Base-by-base conservation (phyloP, 2,113 vertebrate genomes). In the Neolamprologus falcicula region DNA sequence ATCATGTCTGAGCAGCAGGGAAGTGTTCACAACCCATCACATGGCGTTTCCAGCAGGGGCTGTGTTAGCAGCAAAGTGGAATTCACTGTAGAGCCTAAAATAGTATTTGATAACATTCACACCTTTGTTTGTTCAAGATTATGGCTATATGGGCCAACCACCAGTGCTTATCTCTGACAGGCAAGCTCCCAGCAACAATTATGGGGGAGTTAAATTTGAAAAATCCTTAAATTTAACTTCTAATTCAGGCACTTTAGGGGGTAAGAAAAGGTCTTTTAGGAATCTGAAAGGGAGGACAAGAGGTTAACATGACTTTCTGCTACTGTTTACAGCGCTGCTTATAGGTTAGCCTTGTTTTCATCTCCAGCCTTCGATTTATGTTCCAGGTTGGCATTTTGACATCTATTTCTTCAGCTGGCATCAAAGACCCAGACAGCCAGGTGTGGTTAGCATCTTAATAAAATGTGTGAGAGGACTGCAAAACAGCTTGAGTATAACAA, bases 101-200 rank as follows among this genome's bases (percentile, higher is more conserved):
- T 47, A 88, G 83, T 89, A 84, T 86, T 89, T 87, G 31, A 84
- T 55, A 52, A 81, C n/a, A 61, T 57, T 88, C 37, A 81, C 87
- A 90, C 87, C 26, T 80, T 59, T 88, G 89, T 88, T 87, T 82
- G 50, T 83, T 88, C 55, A 90, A 82, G 83, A 87, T 83, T 86
- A 53, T 57, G 28, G 7, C 61, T 83, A n/a, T 71, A 55, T 78
- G 81, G 90, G 47, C 83, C 78, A 21, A 13, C 40, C 31, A 19
- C 13, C 17, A 73, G 50, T 86, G 73, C 85, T 90, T 73, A 52
- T 84, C 76, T 82, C 78, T 52, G 50, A 83, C 35, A 17, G 53
- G 59, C 59, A 8, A 4, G 76, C 45, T 55, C 54, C 76, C 55
- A 80, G 83, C 84, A 89, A 28, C 76, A 80, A 35, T 28, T 78